Evolutionary conservation across 2,797 vertebrate species (phyloP).

Genomic region (Enteromius viviparus): DNA sequence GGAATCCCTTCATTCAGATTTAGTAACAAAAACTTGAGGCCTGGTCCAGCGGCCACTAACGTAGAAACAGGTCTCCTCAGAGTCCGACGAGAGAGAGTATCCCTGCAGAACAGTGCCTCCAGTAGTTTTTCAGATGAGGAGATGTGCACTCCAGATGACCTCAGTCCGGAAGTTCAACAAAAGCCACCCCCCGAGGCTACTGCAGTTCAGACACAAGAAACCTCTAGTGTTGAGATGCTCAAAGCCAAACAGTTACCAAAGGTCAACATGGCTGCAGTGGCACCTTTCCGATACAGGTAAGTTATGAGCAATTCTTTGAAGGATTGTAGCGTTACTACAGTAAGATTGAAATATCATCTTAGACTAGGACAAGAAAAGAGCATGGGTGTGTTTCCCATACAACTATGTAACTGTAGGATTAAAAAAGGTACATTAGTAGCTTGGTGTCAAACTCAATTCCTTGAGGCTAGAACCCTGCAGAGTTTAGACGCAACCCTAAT

Average conservation of each 20-base stretch:
- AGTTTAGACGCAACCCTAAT: too few species aligned
- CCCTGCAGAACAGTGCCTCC: constrained; percentile 58
- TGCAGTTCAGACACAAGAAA: background rate
- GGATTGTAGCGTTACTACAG: background rate
- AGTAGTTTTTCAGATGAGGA: constrained; percentile 79
- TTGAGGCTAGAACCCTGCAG: too few species aligned
- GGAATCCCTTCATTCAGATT: constrained; percentile 36
- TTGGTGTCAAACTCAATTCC: too few species aligned
- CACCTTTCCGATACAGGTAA: constrained; percentile 90
- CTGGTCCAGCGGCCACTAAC: background rate
- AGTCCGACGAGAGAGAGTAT: constrained; percentile 22
- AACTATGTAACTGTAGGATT: background rate
- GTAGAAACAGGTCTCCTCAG: constrained; percentile 7
- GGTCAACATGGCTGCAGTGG: constrained; percentile 87
- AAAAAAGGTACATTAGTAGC: background rate
- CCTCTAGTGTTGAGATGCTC: constrained; percentile 51
- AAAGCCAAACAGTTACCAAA: constrained; percentile 67
- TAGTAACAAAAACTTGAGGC: constrained; percentile 65
- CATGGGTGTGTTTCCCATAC: background rate
- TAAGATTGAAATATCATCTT: background rate
- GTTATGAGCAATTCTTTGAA: constrained; percentile 22
- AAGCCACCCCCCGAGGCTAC: constrained; percentile 1
- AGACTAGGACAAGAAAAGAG: background rate
- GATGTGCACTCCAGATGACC: constrained; percentile 77
- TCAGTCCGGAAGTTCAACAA: constrained; percentile 62